A percentile compares a stretch with the other conserved stretches of the same genome.
phyloP scores from a whole-genome alignment of 2,797 vertebrate genomes.

The Fistularia tabacaria region DNA sequence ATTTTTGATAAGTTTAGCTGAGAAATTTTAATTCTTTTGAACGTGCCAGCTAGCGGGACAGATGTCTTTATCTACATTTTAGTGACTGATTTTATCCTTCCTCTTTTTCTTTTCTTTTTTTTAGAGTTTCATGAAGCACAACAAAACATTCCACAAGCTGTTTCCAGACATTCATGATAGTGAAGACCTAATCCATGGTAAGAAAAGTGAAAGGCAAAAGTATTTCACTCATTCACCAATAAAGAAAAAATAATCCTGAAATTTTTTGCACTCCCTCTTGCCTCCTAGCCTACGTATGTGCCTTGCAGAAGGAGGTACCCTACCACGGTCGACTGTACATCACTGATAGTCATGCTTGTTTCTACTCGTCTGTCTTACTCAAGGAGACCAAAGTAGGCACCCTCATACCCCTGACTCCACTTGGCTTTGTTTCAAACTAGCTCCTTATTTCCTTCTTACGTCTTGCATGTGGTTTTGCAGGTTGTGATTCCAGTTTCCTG shows the following conservation, averaged over 20 bases:
- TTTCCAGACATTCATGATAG: constrained; percentile 76
- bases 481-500: constrained; percentile 72
- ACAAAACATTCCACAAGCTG: constrained; percentile 80
- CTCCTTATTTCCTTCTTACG: too few species aligned
- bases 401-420: too few species aligned
- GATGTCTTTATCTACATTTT: neutral
- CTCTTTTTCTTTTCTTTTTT: constrained; percentile 7
- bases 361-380: constrained; percentile 83
- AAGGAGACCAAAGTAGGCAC: constrained; percentile 81
- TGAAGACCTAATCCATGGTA: constrained; percentile 79
- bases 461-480: constrained; percentile 50
- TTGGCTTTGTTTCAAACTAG: too few species aligned
- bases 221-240: neutral
- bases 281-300: constrained; percentile 80
- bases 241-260: neutral
- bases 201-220: constrained; percentile 5
- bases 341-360: constrained; percentile 76
- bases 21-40: too few species aligned
- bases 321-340: constrained; percentile 85
- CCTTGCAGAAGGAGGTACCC: constrained; percentile 84
- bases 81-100: neutral
- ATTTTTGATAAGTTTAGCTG: too few species aligned
- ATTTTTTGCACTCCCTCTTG: neutral
- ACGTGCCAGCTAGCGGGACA: neutral
- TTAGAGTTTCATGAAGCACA: constrained; percentile 78